Evolutionary conservation across 2,888 invertebrate species (phyloP).

Genomic region (Morpho helenor): DNA sequence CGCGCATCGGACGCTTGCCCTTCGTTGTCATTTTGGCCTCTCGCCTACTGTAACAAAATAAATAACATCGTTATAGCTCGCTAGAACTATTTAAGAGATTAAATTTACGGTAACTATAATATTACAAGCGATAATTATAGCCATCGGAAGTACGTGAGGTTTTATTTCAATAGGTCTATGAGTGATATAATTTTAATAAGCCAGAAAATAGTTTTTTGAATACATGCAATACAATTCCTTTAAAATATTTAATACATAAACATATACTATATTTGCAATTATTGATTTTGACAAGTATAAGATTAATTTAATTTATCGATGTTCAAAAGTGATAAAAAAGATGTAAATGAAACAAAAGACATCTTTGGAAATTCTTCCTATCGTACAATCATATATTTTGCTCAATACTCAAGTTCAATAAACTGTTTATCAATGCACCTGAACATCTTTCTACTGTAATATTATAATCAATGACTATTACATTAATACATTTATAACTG

Average conservation of each 20-base stretch:
- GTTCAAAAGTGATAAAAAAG: too few species aligned
- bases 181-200: conserved; percentile 11
- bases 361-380: too few species aligned
- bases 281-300: too few species aligned
- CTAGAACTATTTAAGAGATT: too few species aligned
- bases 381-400: not conserved
- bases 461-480: conserved; percentile 1
- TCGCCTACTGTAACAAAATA: conserved; percentile 58
- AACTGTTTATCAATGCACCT: conserved; percentile 15
- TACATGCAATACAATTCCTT: too few species aligned
- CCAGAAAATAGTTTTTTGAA: conserved; percentile 1
- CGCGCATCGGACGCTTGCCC: conserved; percentile 88
- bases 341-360: too few species aligned
- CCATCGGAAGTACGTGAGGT: conserved; percentile 18
- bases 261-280: not conserved
- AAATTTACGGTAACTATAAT: too few species aligned
- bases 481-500: conserved; percentile 2
- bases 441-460: not conserved
- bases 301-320: too few species aligned
- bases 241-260: too few species aligned
- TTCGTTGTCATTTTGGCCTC: conserved; percentile 81
- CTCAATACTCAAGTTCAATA: conserved; percentile 14
- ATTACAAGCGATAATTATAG: conserved; percentile 5
- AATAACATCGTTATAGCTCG: not conserved
- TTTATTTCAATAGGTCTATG: conserved; percentile 18